Evolutionary conservation across 2,888 invertebrate species (phyloP).

Genomic region (Tetragnatha montana): DNA sequence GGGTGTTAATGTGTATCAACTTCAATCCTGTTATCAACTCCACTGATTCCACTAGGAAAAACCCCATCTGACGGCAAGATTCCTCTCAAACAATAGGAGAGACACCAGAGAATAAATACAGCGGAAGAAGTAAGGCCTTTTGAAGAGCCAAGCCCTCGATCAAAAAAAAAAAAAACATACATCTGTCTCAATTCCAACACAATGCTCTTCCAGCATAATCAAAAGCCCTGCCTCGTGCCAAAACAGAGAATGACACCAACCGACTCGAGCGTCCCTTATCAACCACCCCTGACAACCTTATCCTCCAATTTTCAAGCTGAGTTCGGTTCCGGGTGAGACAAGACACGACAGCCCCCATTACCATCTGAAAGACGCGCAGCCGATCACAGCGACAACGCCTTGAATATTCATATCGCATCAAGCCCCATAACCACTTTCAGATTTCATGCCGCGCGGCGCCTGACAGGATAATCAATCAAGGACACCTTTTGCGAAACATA

Average conservation of each 20-base stretch:
- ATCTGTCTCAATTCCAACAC: no score
- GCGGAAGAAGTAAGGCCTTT: no score
- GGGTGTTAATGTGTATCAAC: no score
- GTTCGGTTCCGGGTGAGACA: not conserved
- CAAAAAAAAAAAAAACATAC: no score
- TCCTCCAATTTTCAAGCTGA: not conserved
- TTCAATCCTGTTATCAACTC: no score
- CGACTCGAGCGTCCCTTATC: not conserved
- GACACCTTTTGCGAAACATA: not conserved
- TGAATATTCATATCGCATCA: slow-evolving; percentile 58
- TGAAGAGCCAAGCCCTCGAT: no score
- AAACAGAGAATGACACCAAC: not conserved
- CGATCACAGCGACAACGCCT: not conserved
- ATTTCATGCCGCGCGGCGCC: slow-evolving; percentile 20
- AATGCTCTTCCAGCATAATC: no score
- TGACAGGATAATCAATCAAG: slow-evolving; percentile 56
- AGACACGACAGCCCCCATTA: slow-evolving; percentile 17
- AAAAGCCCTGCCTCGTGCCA: not conserved
- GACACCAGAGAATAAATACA: no score
- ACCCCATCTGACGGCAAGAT: no score
- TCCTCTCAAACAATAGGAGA: no score
- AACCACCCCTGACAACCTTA: not conserved
- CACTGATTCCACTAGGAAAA: no score
- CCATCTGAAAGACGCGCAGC: slow-evolving; percentile 38
- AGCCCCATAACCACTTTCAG: slow-evolving; percentile 8